Percentiles rank a stretch among this genome's conserved stretches.
phyloP scores from a whole-genome alignment of 2,888 invertebrate species.

The Lottia scabra region DNA sequence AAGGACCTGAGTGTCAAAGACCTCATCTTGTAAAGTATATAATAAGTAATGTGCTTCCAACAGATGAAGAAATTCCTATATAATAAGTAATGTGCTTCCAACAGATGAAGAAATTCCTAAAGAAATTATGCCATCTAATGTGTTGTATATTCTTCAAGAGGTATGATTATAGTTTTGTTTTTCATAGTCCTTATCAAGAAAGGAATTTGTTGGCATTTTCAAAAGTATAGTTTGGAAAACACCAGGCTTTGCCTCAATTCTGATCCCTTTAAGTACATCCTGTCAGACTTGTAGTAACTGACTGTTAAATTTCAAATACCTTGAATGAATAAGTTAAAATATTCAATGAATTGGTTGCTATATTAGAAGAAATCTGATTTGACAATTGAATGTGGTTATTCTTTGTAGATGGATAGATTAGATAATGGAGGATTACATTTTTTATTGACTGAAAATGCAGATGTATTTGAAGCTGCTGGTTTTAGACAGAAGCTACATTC shows the following conservation, averaged over 20 bases:
- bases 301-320: not conserved
- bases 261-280: not conserved
- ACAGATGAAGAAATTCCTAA: too few species aligned
- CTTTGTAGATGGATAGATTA: not conserved
- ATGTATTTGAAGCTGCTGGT: not conserved
- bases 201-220: not conserved
- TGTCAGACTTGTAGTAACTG: not conserved
- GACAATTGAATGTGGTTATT: not conserved
- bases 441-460: not conserved
- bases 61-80: too few species aligned
- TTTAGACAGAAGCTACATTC: not conserved
- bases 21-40: not conserved
- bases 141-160: not conserved
- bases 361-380: not conserved
- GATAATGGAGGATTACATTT: not conserved
- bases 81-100: too few species aligned
- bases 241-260: not conserved
- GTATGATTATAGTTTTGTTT: not conserved
- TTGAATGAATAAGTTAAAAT: not conserved
- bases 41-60: too few species aligned
- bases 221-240: not conserved
- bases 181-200: not conserved
- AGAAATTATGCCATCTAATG: not conserved
- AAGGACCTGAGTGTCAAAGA: not conserved
- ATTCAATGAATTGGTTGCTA: not conserved